Evolutionary conservation across 2,888 invertebrate species (phyloP).

Genomic region (Caenorhabditis angaria): DNA sequence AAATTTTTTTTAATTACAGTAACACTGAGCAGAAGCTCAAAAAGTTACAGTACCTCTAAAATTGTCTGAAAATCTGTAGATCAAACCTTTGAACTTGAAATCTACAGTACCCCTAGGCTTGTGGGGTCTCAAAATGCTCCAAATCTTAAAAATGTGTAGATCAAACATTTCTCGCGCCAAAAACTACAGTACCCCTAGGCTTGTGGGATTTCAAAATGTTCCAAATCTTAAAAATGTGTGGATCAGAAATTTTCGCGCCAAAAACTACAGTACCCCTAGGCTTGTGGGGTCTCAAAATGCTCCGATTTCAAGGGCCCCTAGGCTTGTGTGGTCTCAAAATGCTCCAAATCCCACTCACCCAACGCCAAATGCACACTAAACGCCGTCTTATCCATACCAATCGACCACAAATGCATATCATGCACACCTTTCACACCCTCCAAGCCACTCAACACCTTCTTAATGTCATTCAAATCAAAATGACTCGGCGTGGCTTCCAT

Average conservation of each 20-base stretch:
- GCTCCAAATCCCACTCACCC: conserved; percentile 77
- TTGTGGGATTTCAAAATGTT: background rate
- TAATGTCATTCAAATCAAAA: conserved; percentile 80
- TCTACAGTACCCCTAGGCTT: no score
- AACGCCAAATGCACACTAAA: conserved; percentile 96
- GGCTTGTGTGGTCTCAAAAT: background rate
- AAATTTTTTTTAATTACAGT: no score
- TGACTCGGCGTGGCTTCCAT: conserved; percentile 76
- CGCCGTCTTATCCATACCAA: conserved; percentile 93
- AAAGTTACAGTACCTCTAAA: no score
- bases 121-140: no score
- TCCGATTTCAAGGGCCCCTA: no score
- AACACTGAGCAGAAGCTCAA: no score
- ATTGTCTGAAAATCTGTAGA: no score
- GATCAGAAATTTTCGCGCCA: background rate
- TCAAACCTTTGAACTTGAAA: no score
- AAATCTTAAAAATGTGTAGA: background rate
- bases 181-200: background rate
- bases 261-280: background rate
- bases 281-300: background rate
- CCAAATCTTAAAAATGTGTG: no score
- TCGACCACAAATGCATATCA: conserved; percentile 94
- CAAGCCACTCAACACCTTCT: conserved; percentile 84
- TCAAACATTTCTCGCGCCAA: background rate
- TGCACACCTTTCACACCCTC: conserved; percentile 91